Evolutionary conservation across 2,797 vertebrate genomes (phyloP).

Genomic region (Thamnophis elegans): DNA sequence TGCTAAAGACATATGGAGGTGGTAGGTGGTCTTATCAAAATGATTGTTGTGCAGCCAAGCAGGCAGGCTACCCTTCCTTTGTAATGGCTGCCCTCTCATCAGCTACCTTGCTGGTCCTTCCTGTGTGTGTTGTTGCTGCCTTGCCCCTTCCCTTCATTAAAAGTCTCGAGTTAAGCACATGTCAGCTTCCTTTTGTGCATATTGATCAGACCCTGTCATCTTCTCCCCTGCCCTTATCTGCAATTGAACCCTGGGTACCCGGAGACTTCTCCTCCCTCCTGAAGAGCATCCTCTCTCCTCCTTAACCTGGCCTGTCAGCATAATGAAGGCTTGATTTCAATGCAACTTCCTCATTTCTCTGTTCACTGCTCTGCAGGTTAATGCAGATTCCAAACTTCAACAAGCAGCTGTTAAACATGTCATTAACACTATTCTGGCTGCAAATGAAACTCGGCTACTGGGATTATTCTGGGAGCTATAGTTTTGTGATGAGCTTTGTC

Average conservation of each 20-base stretch:
- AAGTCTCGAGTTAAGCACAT: conserved; percentile 9
- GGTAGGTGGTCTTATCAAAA: background rate
- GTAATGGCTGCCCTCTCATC: background rate
- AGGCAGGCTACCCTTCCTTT: background rate
- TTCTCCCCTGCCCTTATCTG: conserved; percentile 46
- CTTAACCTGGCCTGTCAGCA: conserved; percentile 73
- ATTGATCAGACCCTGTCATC: conserved; percentile 56
- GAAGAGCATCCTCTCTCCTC: conserved; percentile 48
- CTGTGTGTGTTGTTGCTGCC: conserved; percentile 16
- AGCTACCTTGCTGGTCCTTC: background rate
- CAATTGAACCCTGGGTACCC: conserved; percentile 54
- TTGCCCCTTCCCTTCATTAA: background rate
- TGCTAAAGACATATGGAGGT: fast-evolving
- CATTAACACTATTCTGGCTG: conserved; percentile 81
- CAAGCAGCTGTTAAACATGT: conserved; percentile 89
- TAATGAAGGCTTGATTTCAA: conserved; percentile 86
- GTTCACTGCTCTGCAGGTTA: conserved; percentile 82
- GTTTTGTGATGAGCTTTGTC: conserved; percentile 83
- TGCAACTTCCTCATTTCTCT: conserved; percentile 77
- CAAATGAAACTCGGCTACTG: conserved; percentile 81
- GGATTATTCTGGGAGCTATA: conserved; percentile 80
- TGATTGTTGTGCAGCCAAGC: background rate
- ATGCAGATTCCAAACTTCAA: conserved; percentile 88
- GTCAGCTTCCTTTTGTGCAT: conserved; percentile 42
- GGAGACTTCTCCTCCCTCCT: conserved; percentile 30